These are phyloP conservation scores for Hydropsyche tenuis DNA, from an alignment of 1,140 invertebrate genomes.

Conservation along the genomic window DNA sequence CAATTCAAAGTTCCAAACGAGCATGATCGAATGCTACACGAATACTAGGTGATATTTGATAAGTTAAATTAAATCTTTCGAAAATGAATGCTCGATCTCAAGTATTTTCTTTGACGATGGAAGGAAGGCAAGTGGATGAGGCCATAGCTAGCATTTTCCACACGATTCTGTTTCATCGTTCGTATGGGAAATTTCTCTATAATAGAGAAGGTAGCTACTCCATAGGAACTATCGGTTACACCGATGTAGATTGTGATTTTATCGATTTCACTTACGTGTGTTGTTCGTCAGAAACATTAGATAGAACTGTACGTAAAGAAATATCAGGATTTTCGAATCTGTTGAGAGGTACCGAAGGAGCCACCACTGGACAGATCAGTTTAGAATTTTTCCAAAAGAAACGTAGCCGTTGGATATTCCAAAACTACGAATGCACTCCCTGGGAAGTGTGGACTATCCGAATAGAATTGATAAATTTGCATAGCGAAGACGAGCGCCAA, in stretches of 20 bases:
- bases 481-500: slow-evolving; percentile 88
- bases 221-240: slow-evolving; percentile 92
- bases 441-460: slow-evolving; percentile 98
- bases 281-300: slow-evolving; percentile 82
- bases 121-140: slow-evolving; percentile 93
- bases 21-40: no score
- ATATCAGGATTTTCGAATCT: slow-evolving; percentile 87
- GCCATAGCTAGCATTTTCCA: slow-evolving; percentile 94
- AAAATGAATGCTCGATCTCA: slow-evolving; percentile 89
- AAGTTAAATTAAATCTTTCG: slow-evolving; percentile 45
- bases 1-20: no score
- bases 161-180: slow-evolving; percentile 92
- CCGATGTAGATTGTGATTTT: slow-evolving; percentile 96
- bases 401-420: slow-evolving; percentile 81
- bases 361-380: slow-evolving; percentile 83
- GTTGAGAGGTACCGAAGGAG: slow-evolving; percentile 76
- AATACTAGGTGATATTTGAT: slow-evolving; percentile 42
- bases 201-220: slow-evolving; percentile 93
- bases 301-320: slow-evolving; percentile 77
- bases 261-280: slow-evolving; percentile 97
- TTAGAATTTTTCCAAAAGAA: slow-evolving; percentile 96
- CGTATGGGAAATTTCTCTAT: slow-evolving; percentile 94
- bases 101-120: slow-evolving; percentile 86
- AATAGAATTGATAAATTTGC: slow-evolving; percentile 83
- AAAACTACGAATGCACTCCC: slow-evolving; percentile 87